Percentiles rank a stretch among this genome's conserved stretches.
Evolutionary conservation across 1,140 invertebrate genomes (phyloP).

Genomic region (Philopotamus ludificatus): DNA sequence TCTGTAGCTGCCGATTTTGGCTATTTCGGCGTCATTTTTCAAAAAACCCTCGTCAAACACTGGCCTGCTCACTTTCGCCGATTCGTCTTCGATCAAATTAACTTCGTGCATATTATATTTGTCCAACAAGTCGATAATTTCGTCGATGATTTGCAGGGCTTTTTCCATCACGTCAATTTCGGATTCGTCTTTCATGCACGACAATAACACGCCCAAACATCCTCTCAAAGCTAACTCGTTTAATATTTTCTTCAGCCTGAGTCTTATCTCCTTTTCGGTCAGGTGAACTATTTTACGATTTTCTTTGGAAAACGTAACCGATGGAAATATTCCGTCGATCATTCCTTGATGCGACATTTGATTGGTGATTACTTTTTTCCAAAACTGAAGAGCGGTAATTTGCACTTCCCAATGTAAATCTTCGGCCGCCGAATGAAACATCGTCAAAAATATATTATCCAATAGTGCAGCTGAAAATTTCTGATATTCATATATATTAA

Average conservation of each 20-base stretch:
- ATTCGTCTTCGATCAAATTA: constrained; percentile 48
- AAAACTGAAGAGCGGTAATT: constrained; percentile 66
- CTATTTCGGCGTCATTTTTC: constrained; percentile 27
- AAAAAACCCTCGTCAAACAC: constrained; percentile 41
- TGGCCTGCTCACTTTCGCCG: constrained; percentile 44
- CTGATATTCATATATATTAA: constrained; percentile 64
- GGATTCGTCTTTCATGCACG: constrained; percentile 66
- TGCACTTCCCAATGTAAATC: constrained; percentile 82
- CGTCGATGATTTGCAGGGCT: constrained; percentile 58
- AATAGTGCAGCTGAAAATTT: constrained; percentile 57
- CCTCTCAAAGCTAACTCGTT: constrained; percentile 63
- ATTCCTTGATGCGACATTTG: constrained; percentile 72
- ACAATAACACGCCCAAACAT: constrained; percentile 66
- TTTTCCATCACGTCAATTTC: constrained; percentile 68
- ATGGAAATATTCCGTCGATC: constrained; percentile 74
- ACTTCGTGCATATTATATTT: constrained; percentile 57
- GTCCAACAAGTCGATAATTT: constrained; percentile 59
- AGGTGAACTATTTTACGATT: constrained; percentile 72
- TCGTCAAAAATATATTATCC: constrained; percentile 50
- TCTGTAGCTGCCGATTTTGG: constrained; percentile 37
- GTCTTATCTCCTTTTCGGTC: constrained; percentile 66
- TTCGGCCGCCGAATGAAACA: constrained; percentile 62
- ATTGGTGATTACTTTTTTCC: constrained; percentile 65
- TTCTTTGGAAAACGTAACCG: constrained; percentile 75
- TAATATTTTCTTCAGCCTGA: constrained; percentile 64